Percentiles rank a stretch among this genome's conserved stretches.
Evolutionary conservation across 2,797 vertebrate genomes (phyloP).

Genomic region (Trichosurus vulpecula): DNA sequence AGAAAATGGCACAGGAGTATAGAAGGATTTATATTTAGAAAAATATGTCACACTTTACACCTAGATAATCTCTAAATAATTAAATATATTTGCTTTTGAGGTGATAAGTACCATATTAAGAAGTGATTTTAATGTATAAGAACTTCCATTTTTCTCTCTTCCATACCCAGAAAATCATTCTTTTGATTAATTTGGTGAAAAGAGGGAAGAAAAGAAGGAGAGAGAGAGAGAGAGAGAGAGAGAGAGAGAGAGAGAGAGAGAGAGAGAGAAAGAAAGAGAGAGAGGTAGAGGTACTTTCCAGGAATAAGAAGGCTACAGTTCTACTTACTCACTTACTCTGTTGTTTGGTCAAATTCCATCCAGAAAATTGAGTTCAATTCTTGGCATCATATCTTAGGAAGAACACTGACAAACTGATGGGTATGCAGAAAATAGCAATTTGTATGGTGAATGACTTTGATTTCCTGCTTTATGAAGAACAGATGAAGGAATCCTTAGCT

Average conservation of each 20-base stretch:
- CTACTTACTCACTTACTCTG: not conserved
- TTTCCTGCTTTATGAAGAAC: not conserved
- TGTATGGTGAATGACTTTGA: not conserved
- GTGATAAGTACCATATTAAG: not conserved
- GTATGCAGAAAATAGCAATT: not conserved
- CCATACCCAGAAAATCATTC: not conserved
- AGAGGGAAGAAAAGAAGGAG: not conserved
- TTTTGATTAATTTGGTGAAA: not conserved
- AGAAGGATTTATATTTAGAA: not conserved
- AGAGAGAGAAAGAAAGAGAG: too few species aligned
- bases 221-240: too few species aligned
- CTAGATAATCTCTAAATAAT: not conserved
- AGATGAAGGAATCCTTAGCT: not conserved
- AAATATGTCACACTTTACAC: not conserved
- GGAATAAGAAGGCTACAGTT: too few species aligned
- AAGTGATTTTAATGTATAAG: not conserved
- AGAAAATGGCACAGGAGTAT: not conserved
- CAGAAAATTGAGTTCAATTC: not conserved
- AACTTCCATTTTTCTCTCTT: not conserved
- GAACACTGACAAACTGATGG: not conserved
- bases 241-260: fast-evolving
- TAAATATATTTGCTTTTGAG: not conserved
- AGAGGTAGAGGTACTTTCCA: not conserved
- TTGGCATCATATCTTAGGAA: not conserved
- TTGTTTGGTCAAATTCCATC: not conserved